Base-by-base conservation (phyloP, 2,113 vertebrate species). In the Podocnemis expansa region DNA sequence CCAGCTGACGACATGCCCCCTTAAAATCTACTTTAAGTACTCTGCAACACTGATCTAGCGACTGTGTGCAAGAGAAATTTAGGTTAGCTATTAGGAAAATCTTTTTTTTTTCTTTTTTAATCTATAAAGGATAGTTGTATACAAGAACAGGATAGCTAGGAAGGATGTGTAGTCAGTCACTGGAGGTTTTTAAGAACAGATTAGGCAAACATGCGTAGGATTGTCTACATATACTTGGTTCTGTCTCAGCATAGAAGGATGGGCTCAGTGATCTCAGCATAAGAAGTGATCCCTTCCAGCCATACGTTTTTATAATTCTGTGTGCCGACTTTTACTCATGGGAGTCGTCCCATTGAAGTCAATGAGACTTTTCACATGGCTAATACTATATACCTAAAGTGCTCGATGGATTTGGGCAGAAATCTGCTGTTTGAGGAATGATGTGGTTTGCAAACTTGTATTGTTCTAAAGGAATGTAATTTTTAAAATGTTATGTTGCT, bases 361-460 rank as follows among this genome's bases (percentile, higher is more conserved):
- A 47, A 1, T 22, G 22, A 73, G 9, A 43, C 19, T 84, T 1
- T 60, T 76, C 47, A 41, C 67, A 58, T 5, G 67, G 58, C 21
- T n/a, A 63, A 63, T 34, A 63, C 31, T 75, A 0, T 2, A 2
- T 87, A 38, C 9, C 17, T 10, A 13, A 63, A 63, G 14, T 63
- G 60, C 4, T 56, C 47, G 1, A 56, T 94, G 49, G 63, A 76
- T 8, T 24, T 63, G 8, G 58, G 47, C 11, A 7, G 22, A 54
- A 58, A 43, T 79, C 24, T 34, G 8, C 4, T 58, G 19, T 43
- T 22, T 58, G n/a, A 13, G 86, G 55, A 22, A 21, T 4, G 6
- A 86, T 5, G 41, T 12, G 27, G 25, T 24, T 43, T 9, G 17
- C 24, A 82, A 84, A 76, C 0, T 0, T 16, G 13, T 9, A 19